These are phyloP conservation scores for Cirrhinus molitorella DNA, from an alignment of 2,797 vertebrate species.

Conservation along the genomic window DNA sequence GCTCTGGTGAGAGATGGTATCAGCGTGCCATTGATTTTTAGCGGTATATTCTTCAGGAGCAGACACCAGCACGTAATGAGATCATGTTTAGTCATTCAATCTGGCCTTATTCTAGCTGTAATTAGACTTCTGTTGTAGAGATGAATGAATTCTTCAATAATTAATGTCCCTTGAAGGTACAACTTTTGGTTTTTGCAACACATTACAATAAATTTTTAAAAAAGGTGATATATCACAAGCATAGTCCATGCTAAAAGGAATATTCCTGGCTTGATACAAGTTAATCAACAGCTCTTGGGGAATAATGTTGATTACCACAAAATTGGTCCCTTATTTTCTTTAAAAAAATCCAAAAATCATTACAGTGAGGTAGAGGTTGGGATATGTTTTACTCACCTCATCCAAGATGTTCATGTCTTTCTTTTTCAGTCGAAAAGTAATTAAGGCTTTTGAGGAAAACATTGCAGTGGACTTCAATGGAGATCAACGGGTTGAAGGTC, in stretches of 20 bases:
- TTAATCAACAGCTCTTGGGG: background rate
- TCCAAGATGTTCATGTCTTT: no score
- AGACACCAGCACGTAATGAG: conserved; percentile 56
- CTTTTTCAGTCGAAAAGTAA: no score
- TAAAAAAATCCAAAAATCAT: background rate
- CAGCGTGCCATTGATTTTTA: conserved; percentile 45
- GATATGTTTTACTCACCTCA: background rate
- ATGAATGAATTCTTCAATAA: conserved; percentile 52
- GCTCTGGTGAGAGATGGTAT: conserved; percentile 27
- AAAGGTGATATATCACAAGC: background rate
- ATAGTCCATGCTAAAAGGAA: conserved; percentile 4
- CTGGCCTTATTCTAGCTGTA: conserved; percentile 52
- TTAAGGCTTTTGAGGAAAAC: no score
- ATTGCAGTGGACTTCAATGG: no score
- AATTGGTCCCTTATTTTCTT: background rate
- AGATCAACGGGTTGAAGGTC: no score
- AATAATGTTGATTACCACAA: conserved; percentile 10
- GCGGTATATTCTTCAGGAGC: conserved; percentile 45
- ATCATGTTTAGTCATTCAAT: conserved; percentile 47
- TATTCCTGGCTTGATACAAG: background rate
- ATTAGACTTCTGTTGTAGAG: conserved; percentile 51
- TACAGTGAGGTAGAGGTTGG: background rate
- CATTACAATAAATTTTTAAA: background rate
- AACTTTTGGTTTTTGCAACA: conserved; percentile 35
- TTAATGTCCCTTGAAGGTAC: conserved; percentile 51